phyloP scores from a whole-genome alignment of 2,113 vertebrate genomes.

The Carassius gibelio region DNA sequence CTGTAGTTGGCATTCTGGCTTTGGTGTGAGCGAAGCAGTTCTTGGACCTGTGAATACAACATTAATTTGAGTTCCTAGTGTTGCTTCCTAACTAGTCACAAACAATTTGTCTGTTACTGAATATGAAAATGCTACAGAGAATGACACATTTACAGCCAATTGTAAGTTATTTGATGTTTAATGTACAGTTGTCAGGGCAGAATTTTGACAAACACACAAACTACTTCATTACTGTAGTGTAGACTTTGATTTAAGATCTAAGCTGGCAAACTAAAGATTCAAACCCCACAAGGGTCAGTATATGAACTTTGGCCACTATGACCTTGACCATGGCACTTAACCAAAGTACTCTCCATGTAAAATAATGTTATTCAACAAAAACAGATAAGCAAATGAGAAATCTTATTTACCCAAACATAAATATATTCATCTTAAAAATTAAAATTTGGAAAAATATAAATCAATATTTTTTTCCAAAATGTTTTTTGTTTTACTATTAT shows the following conservation, averaged over 20 bases:
- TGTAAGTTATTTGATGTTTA: background rate
- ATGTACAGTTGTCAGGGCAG: background rate
- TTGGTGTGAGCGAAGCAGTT: conserved; percentile 89
- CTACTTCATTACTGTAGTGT: background rate
- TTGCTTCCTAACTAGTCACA: background rate
- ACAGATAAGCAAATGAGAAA: background rate
- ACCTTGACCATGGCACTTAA: background rate
- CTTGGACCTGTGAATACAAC: conserved; percentile 76
- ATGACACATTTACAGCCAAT: background rate
- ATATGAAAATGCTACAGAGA: background rate
- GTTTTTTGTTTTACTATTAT: too few species aligned
- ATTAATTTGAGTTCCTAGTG: background rate
- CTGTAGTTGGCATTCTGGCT: conserved; percentile 85
- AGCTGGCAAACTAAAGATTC: too few species aligned
- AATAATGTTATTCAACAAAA: background rate
- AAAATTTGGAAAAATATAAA: too few species aligned
- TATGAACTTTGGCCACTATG: background rate
- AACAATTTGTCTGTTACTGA: background rate
- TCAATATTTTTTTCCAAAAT: too few species aligned
- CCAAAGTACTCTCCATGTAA: background rate
- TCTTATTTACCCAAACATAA: background rate
- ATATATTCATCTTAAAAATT: background rate
- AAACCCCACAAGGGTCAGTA: too few species aligned
- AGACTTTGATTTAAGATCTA: background rate
- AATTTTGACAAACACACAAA: background rate